A percentile compares a stretch with the other conserved stretches of the same genome.
Evolutionary conservation across 2,797 vertebrate species (phyloP).

Genomic region (Paramormyrops hopkinsi): DNA sequence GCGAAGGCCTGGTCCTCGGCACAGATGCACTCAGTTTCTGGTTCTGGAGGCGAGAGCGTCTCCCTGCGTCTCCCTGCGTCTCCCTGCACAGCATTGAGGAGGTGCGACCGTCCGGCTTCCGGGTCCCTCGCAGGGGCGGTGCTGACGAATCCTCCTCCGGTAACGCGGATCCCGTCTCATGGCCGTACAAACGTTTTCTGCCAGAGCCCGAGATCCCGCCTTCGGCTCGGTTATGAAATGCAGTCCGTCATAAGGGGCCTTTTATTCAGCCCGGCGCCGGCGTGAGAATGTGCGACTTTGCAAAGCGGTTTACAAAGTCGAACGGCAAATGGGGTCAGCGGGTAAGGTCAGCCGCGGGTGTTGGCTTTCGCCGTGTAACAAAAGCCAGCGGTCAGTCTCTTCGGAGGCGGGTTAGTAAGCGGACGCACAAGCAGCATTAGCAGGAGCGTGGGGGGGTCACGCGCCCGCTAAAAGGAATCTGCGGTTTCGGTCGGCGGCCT

Average conservation of each 20-base stretch:
- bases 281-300: background rate
- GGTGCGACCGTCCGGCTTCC: background rate
- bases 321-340: conserved; percentile 35
- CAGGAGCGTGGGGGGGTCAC: background rate
- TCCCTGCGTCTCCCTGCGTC: background rate
- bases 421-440: conserved; percentile 54
- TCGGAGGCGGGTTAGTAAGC: conserved; percentile 82
- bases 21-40: background rate
- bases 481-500: conserved; percentile 82
- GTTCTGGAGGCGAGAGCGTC: background rate
- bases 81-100: background rate
- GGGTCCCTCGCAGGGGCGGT: background rate
- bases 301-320: background rate
- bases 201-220: background rate
- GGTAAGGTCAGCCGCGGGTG: conserved; percentile 73
- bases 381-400: conserved; percentile 53
- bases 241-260: background rate
- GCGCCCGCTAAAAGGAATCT: conserved; percentile 81
- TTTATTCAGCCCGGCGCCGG: background rate
- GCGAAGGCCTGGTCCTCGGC: background rate
- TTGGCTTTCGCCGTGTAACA: conserved; percentile 78
- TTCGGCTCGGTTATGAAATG: background rate
- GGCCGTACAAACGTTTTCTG: background rate
- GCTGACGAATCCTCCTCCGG: background rate
- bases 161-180: background rate